Percentiles rank a stretch among this genome's conserved stretches.
These are phyloP conservation scores for Sternotherus odoratus DNA, from an alignment of 2,797 vertebrate species.

Conservation along the genomic window DNA sequence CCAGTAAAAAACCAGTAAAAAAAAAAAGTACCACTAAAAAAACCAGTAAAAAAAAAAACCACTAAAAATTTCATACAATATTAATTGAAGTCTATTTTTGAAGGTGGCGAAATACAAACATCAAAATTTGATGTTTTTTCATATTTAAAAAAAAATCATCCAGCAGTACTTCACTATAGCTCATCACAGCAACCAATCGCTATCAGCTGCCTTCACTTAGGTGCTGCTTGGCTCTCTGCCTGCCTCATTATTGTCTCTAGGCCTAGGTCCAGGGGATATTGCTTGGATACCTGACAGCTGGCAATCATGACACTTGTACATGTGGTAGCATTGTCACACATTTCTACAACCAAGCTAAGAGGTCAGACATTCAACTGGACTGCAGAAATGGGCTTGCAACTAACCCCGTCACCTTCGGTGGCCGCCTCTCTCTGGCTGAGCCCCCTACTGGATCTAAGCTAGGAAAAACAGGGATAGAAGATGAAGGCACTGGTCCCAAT, in stretches of 20 bases:
- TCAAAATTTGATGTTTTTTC: not conserved
- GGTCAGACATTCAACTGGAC: fast-evolving
- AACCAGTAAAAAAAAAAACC: not conserved
- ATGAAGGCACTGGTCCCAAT: fast-evolving
- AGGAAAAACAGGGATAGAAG: not conserved
- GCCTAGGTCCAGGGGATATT: fast-evolving
- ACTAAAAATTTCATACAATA: not conserved
- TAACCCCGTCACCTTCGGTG: not conserved
- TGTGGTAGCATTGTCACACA: not conserved
- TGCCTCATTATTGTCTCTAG: not conserved
- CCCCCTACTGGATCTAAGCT: fast-evolving
- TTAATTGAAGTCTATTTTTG: not conserved
- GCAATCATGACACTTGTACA: not conserved
- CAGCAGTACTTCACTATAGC: not conserved
- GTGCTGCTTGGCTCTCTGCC: not conserved
- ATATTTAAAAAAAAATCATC: not conserved
- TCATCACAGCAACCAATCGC: not conserved
- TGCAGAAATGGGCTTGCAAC: fast-evolving
- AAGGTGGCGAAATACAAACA: not conserved
- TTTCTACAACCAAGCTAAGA: fast-evolving
- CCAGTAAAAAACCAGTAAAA: no score
- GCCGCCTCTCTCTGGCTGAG: fast-evolving
- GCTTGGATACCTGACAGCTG: not conserved
- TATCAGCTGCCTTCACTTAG: not conserved
- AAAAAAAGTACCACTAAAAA: not conserved